Evolutionary conservation across 2,113 vertebrate species (phyloP).

Genomic region (Polypterus senegalus): DNA sequence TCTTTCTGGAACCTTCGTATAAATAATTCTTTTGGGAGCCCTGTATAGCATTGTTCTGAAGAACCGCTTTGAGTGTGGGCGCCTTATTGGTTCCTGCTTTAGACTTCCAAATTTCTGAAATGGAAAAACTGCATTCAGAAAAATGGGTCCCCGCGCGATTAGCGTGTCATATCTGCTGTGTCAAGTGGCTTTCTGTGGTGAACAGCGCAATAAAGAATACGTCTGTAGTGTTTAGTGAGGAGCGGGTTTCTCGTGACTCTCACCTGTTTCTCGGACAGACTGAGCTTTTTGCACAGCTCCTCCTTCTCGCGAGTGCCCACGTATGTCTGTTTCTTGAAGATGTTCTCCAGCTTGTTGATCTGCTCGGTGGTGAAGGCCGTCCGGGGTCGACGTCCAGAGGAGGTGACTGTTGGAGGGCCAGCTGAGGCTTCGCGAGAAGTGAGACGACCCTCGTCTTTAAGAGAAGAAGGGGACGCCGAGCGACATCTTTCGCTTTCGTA

Average conservation of each 20-base stretch:
- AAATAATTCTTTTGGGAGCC: too few species aligned
- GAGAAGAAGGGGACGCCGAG: constrained; percentile 29
- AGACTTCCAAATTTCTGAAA: too few species aligned
- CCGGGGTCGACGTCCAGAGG: constrained; percentile 41
- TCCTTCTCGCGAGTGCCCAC: constrained; percentile 54
- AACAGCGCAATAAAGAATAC: background rate
- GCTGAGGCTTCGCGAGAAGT: background rate
- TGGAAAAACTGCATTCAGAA: too few species aligned
- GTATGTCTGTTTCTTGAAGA: constrained; percentile 54
- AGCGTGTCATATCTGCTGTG: background rate
- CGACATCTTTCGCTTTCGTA: constrained; percentile 50
- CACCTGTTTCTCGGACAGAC: constrained; percentile 60
- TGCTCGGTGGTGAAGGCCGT: constrained; percentile 56
- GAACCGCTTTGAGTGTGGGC: too few species aligned
- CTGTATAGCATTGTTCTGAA: too few species aligned
- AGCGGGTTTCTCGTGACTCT: background rate
- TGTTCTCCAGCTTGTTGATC: constrained; percentile 47
- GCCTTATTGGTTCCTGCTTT: too few species aligned
- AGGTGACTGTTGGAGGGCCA: constrained; percentile 14
- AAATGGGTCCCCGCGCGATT: too few species aligned
- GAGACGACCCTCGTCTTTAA: background rate
- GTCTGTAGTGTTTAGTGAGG: background rate
- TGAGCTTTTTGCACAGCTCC: constrained; percentile 49
- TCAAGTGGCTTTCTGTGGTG: background rate
- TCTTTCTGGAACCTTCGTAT: too few species aligned